phyloP scores from a whole-genome alignment of 2,888 invertebrate genomes.

The Hermodice carunculata region DNA sequence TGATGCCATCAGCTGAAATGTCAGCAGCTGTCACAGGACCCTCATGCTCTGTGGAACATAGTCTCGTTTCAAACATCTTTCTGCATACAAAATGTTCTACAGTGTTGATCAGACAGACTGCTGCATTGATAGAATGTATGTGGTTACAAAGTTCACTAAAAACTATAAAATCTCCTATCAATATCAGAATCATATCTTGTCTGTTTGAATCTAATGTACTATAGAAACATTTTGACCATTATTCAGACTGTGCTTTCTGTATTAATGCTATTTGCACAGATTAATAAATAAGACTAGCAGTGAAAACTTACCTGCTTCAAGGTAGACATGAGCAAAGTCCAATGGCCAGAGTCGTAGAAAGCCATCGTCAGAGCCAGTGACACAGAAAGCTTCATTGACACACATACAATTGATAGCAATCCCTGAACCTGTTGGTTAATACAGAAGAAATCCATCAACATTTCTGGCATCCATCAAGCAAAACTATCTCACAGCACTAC shows the following conservation, averaged over 20 bases:
- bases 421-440: slow-evolving; percentile 28
- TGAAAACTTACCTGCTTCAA: slow-evolving; percentile 54
- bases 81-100: too few relatives aligned
- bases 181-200: too few relatives aligned
- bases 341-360: slow-evolving; percentile 68
- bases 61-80: too few relatives aligned
- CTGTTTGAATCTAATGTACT: too few relatives aligned
- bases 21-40: slow-evolving; percentile 65
- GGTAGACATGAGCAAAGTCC: slow-evolving; percentile 67
- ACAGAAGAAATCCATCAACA: background rate
- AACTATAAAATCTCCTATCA: too few relatives aligned
- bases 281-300: background rate
- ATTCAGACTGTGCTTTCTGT: too few relatives aligned
- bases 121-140: too few relatives aligned
- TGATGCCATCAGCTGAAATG: slow-evolving; percentile 63
- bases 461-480: background rate
- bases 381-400: slow-evolving; percentile 68
- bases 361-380: slow-evolving; percentile 70
- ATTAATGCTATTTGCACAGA: background rate
- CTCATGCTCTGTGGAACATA: slow-evolving; percentile 58
- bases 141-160: too few relatives aligned
- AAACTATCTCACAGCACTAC: too few relatives aligned
- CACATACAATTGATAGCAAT: slow-evolving; percentile 56
- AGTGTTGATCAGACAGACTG: too few relatives aligned
- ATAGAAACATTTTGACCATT: too few relatives aligned